phyloP scores from a whole-genome alignment of 2,888 invertebrate genomes.

The Pristionchus arcanus region DNA sequence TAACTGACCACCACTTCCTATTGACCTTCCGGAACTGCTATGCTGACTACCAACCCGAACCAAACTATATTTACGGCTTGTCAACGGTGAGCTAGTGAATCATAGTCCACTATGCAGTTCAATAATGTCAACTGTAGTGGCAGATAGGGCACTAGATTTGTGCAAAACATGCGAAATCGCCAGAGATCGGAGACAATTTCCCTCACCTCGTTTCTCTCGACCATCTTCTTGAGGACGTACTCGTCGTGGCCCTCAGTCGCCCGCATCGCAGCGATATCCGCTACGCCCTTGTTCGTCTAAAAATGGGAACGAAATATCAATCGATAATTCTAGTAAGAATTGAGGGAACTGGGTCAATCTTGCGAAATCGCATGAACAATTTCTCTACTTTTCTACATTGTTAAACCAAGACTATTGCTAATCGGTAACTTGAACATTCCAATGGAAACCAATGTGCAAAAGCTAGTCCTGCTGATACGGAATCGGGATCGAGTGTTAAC shows the following conservation, averaged over 20 bases:
- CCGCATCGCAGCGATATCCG: conserved; percentile 26
- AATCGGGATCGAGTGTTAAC: not conserved
- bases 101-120: no score
- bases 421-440: no score
- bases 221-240: conserved; percentile 53
- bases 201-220: not conserved
- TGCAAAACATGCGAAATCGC: no score
- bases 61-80: no score
- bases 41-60: not conserved
- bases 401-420: no score
- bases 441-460: not conserved
- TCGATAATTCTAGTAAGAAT: not conserved
- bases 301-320: not conserved
- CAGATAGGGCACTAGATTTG: no score
- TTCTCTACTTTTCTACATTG: no score
- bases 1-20: not conserved
- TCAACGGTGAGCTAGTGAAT: no score
- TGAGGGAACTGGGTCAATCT: not conserved
- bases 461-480: not conserved
- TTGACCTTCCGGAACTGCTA: not conserved
- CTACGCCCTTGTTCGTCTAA: conserved; percentile 47
- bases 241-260: conserved; percentile 24
- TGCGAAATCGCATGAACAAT: no score
- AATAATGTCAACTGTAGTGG: no score
- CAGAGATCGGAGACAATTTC: no score